Base-by-base conservation (phyloP, 2,888 invertebrate genomes). In the Lutraria lutraria region DNA sequence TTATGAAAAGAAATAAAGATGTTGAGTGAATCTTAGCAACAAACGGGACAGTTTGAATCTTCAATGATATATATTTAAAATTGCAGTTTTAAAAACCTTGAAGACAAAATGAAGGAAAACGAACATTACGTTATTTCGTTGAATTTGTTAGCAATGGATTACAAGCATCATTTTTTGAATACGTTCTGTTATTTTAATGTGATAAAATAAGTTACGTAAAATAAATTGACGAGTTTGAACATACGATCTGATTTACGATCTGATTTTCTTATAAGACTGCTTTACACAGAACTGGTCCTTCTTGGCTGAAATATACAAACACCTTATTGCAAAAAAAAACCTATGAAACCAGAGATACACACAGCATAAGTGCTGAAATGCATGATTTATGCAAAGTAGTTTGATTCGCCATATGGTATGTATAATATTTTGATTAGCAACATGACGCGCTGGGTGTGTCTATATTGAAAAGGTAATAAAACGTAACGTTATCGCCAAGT, bases 351-450 rank as follows among this genome's bases (percentile, higher is more conserved):
- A 63, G n/a, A n/a, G n/a, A n/a, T 25, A 25, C 25, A 68, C 6
- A 12, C n/a, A 68, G 25, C 43, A 4, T 68, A 12, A 68, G 0
- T 25, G 0, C 8, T 12, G 13, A n/a, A 68, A 25, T 68, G 25
- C 25, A 25, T 25, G 3, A 68, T 68, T 68, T 68, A 68, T 68
- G 13, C 25, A 68, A 8, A 25, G 25, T 25, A 68, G 10, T 25
- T 68, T 68, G n/a, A 25, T 68, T 25, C n/a, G 6, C 63, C 63
- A 68, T 68, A 68, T 25, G 63, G 25, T 25, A 10, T 12, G 25
- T 68, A 68, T 68, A 68, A 68, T 68, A 25, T 68, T 43, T 68
- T 68, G 63, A 68, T 68, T 68, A 19, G 16, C 56, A 56, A 56
- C 43, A 8, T 56, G 25, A 68, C 3, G n/a, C 6, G 25, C 6